Evolutionary conservation across 2,888 invertebrate species (phyloP).

Genomic region (Zeuzera pyrina): DNA sequence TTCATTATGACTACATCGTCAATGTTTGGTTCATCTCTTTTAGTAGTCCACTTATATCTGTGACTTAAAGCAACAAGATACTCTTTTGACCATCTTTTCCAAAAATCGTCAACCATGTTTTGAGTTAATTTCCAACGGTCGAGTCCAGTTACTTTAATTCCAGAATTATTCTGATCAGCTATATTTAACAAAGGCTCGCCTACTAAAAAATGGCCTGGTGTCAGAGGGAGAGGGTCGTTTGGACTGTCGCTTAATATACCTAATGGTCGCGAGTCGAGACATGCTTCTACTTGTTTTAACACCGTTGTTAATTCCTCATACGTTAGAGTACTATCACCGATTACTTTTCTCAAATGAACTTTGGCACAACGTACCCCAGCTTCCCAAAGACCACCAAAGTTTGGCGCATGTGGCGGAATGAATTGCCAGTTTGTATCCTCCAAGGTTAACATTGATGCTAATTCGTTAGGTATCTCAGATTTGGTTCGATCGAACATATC

Average conservation of each 20-base stretch:
- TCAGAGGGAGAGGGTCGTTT: constrained; percentile 14
- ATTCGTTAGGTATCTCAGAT: background rate
- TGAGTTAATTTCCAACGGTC: constrained; percentile 16
- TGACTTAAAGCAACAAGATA: constrained; percentile 13
- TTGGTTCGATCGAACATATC: background rate
- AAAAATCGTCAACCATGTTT: constrained; percentile 17
- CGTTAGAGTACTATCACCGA: constrained; percentile 9
- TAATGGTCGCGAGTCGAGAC: constrained; percentile 16
- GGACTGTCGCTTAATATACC: constrained; percentile 10
- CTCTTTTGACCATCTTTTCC: constrained; percentile 18
- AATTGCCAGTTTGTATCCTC: constrained; percentile 10
- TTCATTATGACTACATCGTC: constrained; percentile 14
- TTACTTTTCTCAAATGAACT: constrained; percentile 5
- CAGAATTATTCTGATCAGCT: constrained; percentile 8
- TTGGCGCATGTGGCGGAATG: constrained; percentile 13
- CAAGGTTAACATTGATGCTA: background rate
- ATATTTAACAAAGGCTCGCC: constrained; percentile 16
- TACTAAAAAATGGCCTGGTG: constrained; percentile 16
- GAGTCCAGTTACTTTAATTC: constrained; percentile 3
- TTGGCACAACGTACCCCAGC: constrained; percentile 10
- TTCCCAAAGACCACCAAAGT: constrained; percentile 15
- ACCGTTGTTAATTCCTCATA: constrained; percentile 15
- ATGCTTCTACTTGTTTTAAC: constrained; percentile 14
- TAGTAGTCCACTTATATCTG: constrained; percentile 14
- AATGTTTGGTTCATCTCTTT: constrained; percentile 10